Evolutionary conservation across 2,113 vertebrate species (phyloP).

Genomic region (Pollachius pollachius): DNA sequence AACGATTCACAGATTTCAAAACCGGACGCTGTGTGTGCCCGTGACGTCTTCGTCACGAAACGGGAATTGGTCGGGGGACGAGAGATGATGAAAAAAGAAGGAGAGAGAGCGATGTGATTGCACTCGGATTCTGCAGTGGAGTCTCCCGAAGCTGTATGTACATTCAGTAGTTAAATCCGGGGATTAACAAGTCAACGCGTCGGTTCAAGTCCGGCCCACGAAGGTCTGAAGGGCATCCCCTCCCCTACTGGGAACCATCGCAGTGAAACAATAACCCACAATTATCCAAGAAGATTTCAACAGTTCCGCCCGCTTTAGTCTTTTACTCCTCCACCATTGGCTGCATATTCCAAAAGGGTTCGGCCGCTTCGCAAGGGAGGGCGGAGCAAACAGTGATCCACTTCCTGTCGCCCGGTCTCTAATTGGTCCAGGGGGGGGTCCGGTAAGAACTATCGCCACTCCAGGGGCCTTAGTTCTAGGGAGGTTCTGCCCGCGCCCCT

Average conservation of each 20-base stretch:
- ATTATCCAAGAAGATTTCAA: not conserved
- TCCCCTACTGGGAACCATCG: constrained; percentile 17
- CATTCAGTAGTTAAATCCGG: constrained; percentile 65
- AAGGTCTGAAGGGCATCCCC: constrained; percentile 26
- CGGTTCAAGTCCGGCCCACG: constrained; percentile 29
- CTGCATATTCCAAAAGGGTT: constrained; percentile 15
- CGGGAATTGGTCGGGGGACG: constrained; percentile 6
- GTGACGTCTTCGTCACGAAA: not conserved
- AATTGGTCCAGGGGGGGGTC: too few species aligned
- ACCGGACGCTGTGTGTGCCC: too few species aligned
- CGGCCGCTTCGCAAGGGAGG: not conserved
- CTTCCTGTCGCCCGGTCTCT: too few species aligned
- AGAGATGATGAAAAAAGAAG: constrained; percentile 22
- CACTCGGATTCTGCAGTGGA: constrained; percentile 50
- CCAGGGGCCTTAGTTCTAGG: too few species aligned
- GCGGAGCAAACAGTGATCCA: too few species aligned
- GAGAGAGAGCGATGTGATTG: constrained; percentile 69
- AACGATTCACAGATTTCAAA: not conserved
- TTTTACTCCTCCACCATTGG: not conserved
- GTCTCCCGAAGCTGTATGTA: constrained; percentile 60
- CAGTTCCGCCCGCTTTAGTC: not conserved
- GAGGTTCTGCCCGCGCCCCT: too few species aligned
- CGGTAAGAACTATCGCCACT: too few species aligned
- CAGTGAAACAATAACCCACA: constrained; percentile 21
- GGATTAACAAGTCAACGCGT: constrained; percentile 30